These are phyloP conservation scores for Vimba vimba DNA, from an alignment of 2,113 vertebrate genomes.

Conservation along the genomic window DNA sequence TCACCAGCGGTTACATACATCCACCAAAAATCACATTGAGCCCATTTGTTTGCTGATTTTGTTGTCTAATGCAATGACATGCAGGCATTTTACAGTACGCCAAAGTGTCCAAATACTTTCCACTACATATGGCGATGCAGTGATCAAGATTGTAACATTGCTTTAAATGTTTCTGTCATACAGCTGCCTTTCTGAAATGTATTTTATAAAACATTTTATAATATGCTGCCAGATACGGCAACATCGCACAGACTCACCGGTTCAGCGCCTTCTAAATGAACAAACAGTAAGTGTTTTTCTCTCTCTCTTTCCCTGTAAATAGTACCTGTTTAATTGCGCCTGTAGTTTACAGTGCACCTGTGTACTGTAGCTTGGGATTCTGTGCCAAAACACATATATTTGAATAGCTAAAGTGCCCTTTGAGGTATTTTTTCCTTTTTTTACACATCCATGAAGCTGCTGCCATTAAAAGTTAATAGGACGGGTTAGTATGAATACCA, in stretches of 20 bases:
- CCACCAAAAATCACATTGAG: not conserved
- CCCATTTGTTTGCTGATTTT: not conserved
- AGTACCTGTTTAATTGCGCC: constrained; percentile 47
- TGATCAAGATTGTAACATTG: constrained; percentile 13
- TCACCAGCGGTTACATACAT: not conserved
- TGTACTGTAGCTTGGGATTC: constrained; percentile 38
- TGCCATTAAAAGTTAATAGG: constrained; percentile 48
- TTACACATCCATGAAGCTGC: constrained; percentile 30
- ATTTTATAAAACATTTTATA: constrained; percentile 46
- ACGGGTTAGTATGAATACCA: constrained; percentile 50
- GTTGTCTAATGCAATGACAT: constrained; percentile 5
- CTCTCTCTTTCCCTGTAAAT: constrained; percentile 33
- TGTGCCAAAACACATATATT: constrained; percentile 57
- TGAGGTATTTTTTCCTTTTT: constrained; percentile 67
- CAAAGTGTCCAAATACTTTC: constrained; percentile 6
- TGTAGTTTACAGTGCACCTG: constrained; percentile 41
- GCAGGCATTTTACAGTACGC: constrained; percentile 2
- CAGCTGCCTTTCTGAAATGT: constrained; percentile 38
- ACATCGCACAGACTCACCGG: constrained; percentile 4
- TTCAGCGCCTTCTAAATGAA: constrained; percentile 38
- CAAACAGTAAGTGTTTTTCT: constrained; percentile 50
- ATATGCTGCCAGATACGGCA: constrained; percentile 41
- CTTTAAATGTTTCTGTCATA: constrained; percentile 29
- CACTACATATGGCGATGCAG: constrained; percentile 7
- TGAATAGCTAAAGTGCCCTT: constrained; percentile 55